A percentile compares a stretch with the other conserved stretches of the same genome.
These are phyloP conservation scores for Dilophus febrilis DNA, from an alignment of 2,888 invertebrate species.

Conservation along the genomic window DNA sequence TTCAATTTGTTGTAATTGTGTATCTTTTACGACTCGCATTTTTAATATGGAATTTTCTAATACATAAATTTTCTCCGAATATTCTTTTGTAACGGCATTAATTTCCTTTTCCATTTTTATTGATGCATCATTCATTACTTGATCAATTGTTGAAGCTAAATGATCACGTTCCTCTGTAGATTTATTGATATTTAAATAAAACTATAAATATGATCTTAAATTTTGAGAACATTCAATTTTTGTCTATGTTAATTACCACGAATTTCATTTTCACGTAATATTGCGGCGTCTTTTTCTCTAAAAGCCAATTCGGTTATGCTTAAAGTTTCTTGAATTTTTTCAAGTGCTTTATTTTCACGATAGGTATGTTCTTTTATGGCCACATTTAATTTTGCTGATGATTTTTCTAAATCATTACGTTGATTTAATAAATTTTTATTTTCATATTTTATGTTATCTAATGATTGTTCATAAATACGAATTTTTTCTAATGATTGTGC, in stretches of 20 bases:
- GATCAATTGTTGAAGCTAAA: constrained; percentile 34
- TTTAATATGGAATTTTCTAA: constrained; percentile 33
- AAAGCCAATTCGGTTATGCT: constrained; percentile 36
- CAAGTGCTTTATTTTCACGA: constrained; percentile 33
- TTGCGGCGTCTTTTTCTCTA: constrained; percentile 37
- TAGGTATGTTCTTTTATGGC: constrained; percentile 26
- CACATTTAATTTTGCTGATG: constrained; percentile 25
- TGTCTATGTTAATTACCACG: constrained; percentile 16
- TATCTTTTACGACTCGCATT: constrained; percentile 8
- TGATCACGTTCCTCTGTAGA: constrained; percentile 36
- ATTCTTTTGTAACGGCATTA: constrained; percentile 36
- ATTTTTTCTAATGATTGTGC: constrained; percentile 13
- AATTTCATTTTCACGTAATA: constrained; percentile 31
- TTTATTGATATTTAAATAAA: neutral
- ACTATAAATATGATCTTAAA: neutral
- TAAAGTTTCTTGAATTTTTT: constrained; percentile 39
- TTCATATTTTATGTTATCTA: constrained; percentile 19
- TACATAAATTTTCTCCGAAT: constrained; percentile 37
- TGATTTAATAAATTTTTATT: constrained; percentile 14
- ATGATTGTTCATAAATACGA: constrained; percentile 16
- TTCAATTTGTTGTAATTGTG: constrained; percentile 22
- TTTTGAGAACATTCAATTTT: neutral
- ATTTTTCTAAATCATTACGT: constrained; percentile 27
- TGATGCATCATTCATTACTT: constrained; percentile 38
- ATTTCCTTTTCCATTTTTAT: constrained; percentile 40